Evolutionary conservation across 2,113 vertebrate genomes (phyloP).

Genomic region (Promerops cafer): DNA sequence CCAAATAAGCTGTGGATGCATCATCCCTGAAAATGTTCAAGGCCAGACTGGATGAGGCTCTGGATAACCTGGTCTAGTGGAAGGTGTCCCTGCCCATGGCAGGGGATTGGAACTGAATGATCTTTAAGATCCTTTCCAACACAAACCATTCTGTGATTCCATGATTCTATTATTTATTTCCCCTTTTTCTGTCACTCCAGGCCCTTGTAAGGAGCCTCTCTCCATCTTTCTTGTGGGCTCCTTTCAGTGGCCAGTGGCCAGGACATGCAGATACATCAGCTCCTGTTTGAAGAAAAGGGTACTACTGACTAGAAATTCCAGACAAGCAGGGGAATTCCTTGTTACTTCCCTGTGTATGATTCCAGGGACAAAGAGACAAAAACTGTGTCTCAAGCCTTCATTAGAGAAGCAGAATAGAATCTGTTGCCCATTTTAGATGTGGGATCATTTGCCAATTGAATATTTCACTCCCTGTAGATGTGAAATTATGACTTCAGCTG

Average conservation of each 20-base stretch:
- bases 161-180: background rate
- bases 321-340: background rate
- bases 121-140: background rate
- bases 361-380: background rate
- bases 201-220: background rate
- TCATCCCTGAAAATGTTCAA: background rate
- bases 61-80: background rate
- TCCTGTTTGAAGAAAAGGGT: background rate
- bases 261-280: background rate
- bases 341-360: background rate
- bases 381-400: background rate
- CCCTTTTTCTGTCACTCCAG: background rate
- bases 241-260: background rate
- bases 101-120: background rate
- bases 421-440: background rate
- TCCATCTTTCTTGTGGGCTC: background rate
- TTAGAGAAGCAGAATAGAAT: background rate
- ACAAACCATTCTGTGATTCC: background rate
- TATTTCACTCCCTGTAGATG: background rate
- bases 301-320: background rate
- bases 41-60: background rate
- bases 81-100: background rate
- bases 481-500: background rate
- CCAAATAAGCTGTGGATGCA: background rate
- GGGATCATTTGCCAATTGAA: background rate